Percentiles rank a stretch among this genome's conserved stretches.
phyloP scores from a whole-genome alignment of 2,113 vertebrate species.

The Myocastor coypus region DNA sequence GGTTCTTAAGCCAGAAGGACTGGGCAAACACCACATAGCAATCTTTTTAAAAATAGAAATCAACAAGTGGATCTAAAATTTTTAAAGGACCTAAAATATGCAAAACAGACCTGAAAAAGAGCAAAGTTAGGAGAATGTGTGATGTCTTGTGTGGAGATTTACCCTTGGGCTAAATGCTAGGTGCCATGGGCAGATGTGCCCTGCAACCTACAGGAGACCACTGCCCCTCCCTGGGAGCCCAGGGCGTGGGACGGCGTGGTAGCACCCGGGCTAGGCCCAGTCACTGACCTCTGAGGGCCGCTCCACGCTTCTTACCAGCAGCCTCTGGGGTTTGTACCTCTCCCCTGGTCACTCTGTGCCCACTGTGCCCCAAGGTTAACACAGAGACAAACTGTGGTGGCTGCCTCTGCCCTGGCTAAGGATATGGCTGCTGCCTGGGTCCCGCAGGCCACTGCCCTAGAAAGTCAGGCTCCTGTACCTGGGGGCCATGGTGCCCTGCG shows the following conservation, averaged over 20 bases:
- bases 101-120: background rate
- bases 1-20: background rate
- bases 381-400: fast-evolving
- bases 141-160: background rate
- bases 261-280: background rate
- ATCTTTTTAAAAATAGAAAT: background rate
- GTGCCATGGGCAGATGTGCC: no score
- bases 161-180: no score
- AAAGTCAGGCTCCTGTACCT: fast-evolving
- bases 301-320: fast-evolving
- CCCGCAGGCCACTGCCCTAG: background rate
- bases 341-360: background rate
- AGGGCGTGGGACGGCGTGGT: background rate
- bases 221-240: background rate
- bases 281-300: fast-evolving
- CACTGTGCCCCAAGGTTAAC: fast-evolving
- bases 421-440: background rate
- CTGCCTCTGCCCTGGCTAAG: background rate
- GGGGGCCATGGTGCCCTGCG: fast-evolving
- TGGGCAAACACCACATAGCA: background rate
- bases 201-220: background rate
- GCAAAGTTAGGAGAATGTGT: background rate
- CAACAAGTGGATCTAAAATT: background rate
- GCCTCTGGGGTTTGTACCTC: no score
- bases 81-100: background rate